A percentile compares a stretch with the other conserved stretches of the same genome.
Conservation (phyloP, 2,888 invertebrate genomes). For the Notodonta ziczac region DNA sequence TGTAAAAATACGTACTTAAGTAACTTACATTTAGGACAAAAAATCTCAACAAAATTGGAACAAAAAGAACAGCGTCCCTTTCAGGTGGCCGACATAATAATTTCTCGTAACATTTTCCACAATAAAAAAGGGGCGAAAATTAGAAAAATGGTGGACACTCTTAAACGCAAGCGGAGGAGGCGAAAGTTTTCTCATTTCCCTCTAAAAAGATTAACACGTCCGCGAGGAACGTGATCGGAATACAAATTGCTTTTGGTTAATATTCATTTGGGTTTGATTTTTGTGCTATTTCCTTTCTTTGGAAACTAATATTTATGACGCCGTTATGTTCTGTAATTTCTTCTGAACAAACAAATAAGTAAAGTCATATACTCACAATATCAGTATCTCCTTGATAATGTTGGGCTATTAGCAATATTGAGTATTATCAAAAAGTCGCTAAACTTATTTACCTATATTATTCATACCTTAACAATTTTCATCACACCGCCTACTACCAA, state of each 20-base stretch:
- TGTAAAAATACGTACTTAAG: not conserved
- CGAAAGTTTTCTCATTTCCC: conserved; percentile 72
- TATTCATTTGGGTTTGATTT: conserved; percentile 45
- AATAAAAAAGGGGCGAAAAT: conserved; percentile 25
- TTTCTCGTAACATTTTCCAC: conserved; percentile 10
- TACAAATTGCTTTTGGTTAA: conserved; percentile 52
- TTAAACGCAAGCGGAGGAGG: conserved; percentile 40
- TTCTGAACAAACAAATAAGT: too few species aligned
- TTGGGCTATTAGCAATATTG: too few species aligned
- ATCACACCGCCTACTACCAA: too few species aligned
- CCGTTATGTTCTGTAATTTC: too few species aligned
- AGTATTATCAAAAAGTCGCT: too few species aligned
- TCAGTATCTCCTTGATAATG: too few species aligned
- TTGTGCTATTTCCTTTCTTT: conserved; percentile 15
- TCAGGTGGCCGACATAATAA: conserved; percentile 12
- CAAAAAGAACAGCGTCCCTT: conserved; percentile 19
- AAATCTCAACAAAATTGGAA: conserved; percentile 13
- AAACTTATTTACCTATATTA: too few species aligned
- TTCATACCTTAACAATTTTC: too few species aligned
- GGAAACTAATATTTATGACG: not conserved
- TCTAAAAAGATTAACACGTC: conserved; percentile 73
- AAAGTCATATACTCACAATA: too few species aligned
- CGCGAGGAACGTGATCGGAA: conserved; percentile 58
- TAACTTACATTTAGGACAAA: conserved; percentile 10
- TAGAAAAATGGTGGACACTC: conserved; percentile 47